Conservation (phyloP, 35 echinoderm and acorn worm species). For the Hemicentrotus pulcherrimus region DNA sequence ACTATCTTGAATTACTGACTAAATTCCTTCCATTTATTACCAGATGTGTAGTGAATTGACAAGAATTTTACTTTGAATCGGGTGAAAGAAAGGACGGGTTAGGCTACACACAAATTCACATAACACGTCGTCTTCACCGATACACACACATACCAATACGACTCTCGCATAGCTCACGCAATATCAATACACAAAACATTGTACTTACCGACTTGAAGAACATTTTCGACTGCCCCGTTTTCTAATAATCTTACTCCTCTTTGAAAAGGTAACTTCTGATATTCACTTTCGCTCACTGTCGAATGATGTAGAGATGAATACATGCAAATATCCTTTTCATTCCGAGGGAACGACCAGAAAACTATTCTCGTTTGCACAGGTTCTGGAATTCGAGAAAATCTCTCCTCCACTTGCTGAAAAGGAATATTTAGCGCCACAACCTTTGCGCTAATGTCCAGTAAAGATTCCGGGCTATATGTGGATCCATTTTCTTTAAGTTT, state of each 20-base stretch:
- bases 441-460: slow-evolving; percentile 99
- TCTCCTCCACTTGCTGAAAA: slow-evolving; percentile 99
- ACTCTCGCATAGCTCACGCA: background rate
- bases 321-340: slow-evolving; percentile 99
- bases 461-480: slow-evolving; percentile 83
- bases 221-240: slow-evolving; percentile 96
- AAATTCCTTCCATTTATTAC: background rate
- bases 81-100: background rate
- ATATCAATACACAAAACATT: slow-evolving; percentile 7
- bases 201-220: slow-evolving; percentile 99
- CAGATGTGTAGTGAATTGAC: background rate
- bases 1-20: background rate
- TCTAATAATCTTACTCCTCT: slow-evolving; percentile 96
- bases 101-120: background rate
- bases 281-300: slow-evolving; percentile 97
- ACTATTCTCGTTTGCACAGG: slow-evolving; percentile 99
- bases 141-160: background rate
- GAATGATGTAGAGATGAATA: slow-evolving; percentile 99
- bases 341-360: slow-evolving; percentile 99
- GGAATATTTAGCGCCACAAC: slow-evolving; percentile 99
- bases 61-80: background rate
- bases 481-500: slow-evolving; percentile 73
- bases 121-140: background rate
- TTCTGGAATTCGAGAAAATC: slow-evolving; percentile 99
- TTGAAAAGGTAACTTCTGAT: slow-evolving; percentile 99